A percentile compares a stretch with the other conserved stretches of the same genome.
Evolutionary conservation across 2,888 invertebrate genomes (phyloP).

Genomic region (Sialis lutaria): DNA sequence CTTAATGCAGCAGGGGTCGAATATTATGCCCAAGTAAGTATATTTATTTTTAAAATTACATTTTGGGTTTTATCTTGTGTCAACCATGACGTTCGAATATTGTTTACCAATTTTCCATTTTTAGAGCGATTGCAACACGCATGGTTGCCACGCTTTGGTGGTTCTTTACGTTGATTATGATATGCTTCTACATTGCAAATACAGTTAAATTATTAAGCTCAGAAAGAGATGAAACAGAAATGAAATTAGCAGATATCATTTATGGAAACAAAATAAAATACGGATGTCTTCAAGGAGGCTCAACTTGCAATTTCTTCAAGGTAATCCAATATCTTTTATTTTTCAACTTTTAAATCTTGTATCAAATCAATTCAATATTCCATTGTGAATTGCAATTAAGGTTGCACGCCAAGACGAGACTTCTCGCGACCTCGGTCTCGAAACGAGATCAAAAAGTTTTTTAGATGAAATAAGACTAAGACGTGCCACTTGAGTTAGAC

Average conservation of each 20-base stretch:
- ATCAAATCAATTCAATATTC: constrained; percentile 41
- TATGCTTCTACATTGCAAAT: constrained; percentile 88
- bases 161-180: constrained; percentile 84
- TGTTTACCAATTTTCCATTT: constrained; percentile 8
- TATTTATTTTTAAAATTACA: too few relatives aligned
- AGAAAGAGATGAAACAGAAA: constrained; percentile 79
- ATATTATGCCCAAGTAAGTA: constrained; percentile 74
- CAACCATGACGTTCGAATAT: neutral
- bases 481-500: too few relatives aligned
- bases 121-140: constrained; percentile 73
- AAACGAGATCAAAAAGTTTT: too few relatives aligned
- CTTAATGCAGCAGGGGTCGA: constrained; percentile 85
- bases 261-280: constrained; percentile 89
- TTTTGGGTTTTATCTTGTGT: neutral
- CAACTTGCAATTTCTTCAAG: constrained; percentile 81
- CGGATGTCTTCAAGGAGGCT: constrained; percentile 77
- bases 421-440: too few relatives aligned
- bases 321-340: constrained; percentile 22
- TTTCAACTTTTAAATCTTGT: too few relatives aligned
- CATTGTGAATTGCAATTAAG: constrained; percentile 89
- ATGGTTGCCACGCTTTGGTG: constrained; percentile 83
- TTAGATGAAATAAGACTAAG: too few relatives aligned
- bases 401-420: constrained; percentile 47
- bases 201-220: constrained; percentile 85
- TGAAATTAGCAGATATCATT: constrained; percentile 81